Evolutionary conservation across 2,113 vertebrate species (phyloP).

Genomic region (Paracanthobrama guichenoti): DNA sequence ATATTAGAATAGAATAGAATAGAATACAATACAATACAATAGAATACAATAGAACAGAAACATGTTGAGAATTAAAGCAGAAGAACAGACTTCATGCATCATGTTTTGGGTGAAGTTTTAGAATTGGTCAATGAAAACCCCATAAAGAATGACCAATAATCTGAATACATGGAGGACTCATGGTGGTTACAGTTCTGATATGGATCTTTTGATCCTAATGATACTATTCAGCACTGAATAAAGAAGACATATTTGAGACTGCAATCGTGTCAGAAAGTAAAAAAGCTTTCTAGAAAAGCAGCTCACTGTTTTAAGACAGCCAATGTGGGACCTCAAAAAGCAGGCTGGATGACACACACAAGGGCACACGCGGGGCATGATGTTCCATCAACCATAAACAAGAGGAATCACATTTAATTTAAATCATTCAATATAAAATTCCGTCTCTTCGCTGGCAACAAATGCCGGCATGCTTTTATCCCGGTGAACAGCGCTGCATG

Average conservation of each 20-base stretch:
- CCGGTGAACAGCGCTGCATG: background rate
- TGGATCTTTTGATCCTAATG: background rate
- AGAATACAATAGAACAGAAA: no score
- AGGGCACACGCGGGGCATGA: background rate
- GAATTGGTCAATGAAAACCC: background rate
- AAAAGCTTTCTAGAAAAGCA: background rate
- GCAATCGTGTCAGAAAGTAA: background rate
- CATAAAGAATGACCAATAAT: background rate
- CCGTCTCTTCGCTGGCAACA: background rate
- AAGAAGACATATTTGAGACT: background rate
- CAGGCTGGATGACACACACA: background rate
- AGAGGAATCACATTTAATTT: constrained; percentile 29
- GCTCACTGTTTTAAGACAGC: background rate
- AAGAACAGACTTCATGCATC: background rate
- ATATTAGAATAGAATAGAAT: no score
- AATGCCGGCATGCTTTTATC: background rate
- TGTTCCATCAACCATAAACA: background rate
- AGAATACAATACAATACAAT: no score
- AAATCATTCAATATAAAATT: constrained; percentile 7
- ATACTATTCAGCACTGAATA: background rate
- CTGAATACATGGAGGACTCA: background rate
- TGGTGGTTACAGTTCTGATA: background rate
- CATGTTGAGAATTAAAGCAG: background rate
- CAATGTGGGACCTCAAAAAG: background rate
- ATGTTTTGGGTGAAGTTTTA: background rate